Base-by-base conservation (phyloP, 2,797 vertebrate genomes). In the Artibeus jamaicensis region DNA sequence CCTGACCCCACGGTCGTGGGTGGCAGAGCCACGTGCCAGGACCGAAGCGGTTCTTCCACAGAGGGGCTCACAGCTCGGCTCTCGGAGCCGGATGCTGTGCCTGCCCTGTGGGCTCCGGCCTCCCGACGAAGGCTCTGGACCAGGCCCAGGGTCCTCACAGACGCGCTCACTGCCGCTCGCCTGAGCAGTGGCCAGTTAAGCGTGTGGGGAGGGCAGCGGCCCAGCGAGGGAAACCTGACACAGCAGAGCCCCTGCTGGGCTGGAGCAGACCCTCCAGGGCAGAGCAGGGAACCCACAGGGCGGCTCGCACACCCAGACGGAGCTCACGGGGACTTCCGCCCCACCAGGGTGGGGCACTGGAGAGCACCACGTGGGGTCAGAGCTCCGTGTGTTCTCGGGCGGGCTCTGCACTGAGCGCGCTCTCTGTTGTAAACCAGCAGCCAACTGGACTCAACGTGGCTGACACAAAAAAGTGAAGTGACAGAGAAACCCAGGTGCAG, bases 1-100 rank as follows among this genome's bases (percentile, higher is more conserved):
- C 22, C 15, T 34, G 39, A n/a, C 5, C 11, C 22, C 0, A 1
- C 9, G 0, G 34, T 9, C 9, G 0, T 9, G 62, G 8, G 48
- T 18, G 39, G 2, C 16, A 0, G 29, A 44, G 9, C 12, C 0
- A 2, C 11, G 15, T 8, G 2, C 5, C 0, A 34, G 6, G 29
- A 4, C 2, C 0, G 6, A 5, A 15, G 57, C 10, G 0, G 59
- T 19, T 44, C 2, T 3, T 2, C 62, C 18, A 0, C 0, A 8
- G 32, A 18, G 22, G 14, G 42, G 32, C 42, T 5, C 29, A 0
- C 4, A 0, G 19, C 78, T 21, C 62, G 0, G 39, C 50, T 16
- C 2, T 2, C 21, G 78, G 42, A 1, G 6, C 5, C 16, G 2
- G 7, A 2, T n/a, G 5, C 1, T 10, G 0, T 3, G 2, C 26